Evolutionary conservation across 1,140 invertebrate species (phyloP), one percentile per base, ranked within the genome.

Genomic region (Pogonognathellus flavescens): DNA sequence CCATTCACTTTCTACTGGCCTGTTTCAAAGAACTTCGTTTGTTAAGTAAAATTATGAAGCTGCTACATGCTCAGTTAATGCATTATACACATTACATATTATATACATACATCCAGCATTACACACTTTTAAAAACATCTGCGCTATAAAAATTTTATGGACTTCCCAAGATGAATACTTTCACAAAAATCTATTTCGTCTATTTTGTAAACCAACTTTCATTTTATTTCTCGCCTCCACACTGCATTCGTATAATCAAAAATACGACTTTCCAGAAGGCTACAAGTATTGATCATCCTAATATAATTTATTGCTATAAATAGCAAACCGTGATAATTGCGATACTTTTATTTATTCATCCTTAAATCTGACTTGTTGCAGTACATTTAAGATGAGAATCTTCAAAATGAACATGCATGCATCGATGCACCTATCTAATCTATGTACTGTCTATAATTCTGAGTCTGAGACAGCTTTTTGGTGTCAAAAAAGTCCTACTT

Each of bases 161-260:
- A 62, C 25, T 62, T 62, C 60, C 8, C 16, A 20, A 62, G 20
- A 62, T 62, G 16, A 6, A 7, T 22, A 62, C 25, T 62, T 20
- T 62, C 9, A 18, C 1, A 22, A 7, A 8, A 11, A 22, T 22
- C 60, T 8, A 18, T 62, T 22, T 22, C 60, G 60, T 18, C 20
- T 18, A 18, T 59, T 59, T 59, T 59, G n/a, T 18, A 16, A 59
- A 62, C 4, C 18, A 62, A 62, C 25, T 10, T 22, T 11, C 20
- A 11, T 62, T 62, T 62, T 62, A 62, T 62, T 62, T 62, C 60
- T n/a, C n/a, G n/a, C n/a, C n/a, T n/a, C n/a, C n/a, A n/a, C n/a
- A n/a, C n/a, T n/a, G n/a, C n/a, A n/a, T n/a, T n/a, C n/a, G n/a
- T n/a, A n/a, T n/a, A n/a, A n/a, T n/a, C n/a, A n/a, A n/a, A n/a